Evolutionary conservation across 1,140 invertebrate species (phyloP), one percentile per base, ranked within the genome.

Genomic region (Varroa destructor): DNA sequence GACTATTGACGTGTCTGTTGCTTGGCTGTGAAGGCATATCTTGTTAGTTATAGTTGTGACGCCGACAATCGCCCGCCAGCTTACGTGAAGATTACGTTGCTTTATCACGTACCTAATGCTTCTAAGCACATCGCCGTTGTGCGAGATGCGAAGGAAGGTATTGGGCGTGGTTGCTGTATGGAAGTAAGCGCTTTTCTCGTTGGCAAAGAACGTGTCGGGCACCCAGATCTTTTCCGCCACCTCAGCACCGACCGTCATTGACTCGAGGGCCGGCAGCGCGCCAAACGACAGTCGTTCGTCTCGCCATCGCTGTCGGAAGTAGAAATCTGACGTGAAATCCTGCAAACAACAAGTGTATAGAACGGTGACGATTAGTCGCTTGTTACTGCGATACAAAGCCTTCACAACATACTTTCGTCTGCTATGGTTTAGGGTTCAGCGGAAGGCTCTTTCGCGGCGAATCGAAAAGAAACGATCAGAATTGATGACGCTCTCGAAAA

Each of bases 161-260:
- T 96, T 93, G 82, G 89, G 92, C 76, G 92, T 94, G 79, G 93
- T 97, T 75, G 92, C 91, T 81, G 90, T 89, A 83, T 97, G 93
- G 84, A 96, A 95, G 84, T 94, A 94, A 74, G 91, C 93, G 83
- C 93, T 91, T 84, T 97, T 97, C 83, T 96, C 93, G 81, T 97
- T 97, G 61, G 81, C 93, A 84, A 95, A 95, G 84, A 94, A 95
- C 75, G 93, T 97, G 82, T 97, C 93, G 75, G 93, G 93, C 78
- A 95, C 91, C 93, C 93, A 83, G 55, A 74, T 74, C 56, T 74
- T 74, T 43, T 74, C 71, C 14, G 75, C 74, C 1, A 75, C 75
- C 70, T 75, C 75, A 40, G 75, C 74, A 10, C 75, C 75, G 12
- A 75, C 75, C 57, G 70, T 74, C 14, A 75, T 71, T n/a, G 73